These are phyloP conservation scores for Oriolus oriolus DNA, from an alignment of 2,113 vertebrate genomes.

Conservation along the genomic window DNA sequence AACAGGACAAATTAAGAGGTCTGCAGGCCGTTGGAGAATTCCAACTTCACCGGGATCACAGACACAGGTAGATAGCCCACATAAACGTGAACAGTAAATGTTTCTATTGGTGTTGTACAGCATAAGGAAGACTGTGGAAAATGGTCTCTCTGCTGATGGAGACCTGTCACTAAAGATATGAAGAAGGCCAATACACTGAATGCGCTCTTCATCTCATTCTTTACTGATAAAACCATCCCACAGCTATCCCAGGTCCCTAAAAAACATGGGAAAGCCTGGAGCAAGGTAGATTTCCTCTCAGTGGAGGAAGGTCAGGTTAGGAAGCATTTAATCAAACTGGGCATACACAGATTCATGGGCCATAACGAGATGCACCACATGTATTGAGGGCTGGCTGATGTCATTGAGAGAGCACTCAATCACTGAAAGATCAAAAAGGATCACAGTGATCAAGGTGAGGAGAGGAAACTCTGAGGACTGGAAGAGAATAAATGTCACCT, in stretches of 20 bases:
- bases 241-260: background rate
- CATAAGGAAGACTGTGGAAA: background rate
- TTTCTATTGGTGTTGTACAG: background rate
- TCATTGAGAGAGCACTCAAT: background rate
- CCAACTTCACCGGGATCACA: background rate
- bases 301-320: background rate
- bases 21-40: background rate
- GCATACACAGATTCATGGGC: background rate
- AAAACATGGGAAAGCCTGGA: background rate
- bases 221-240: background rate
- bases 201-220: background rate
- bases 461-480: background rate
- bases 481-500: background rate
- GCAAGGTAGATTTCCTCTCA: background rate
- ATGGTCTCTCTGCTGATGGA: background rate
- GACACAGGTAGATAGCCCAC: fast-evolving
- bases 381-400: background rate
- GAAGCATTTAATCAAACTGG: background rate
- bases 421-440: background rate
- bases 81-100: fast-evolving
- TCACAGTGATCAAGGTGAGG: background rate
- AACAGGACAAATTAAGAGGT: background rate
- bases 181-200: background rate
- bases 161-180: background rate
- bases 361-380: background rate